phyloP scores from a whole-genome alignment of 1,140 invertebrate genomes.

The Pachypsylla venusta region DNA sequence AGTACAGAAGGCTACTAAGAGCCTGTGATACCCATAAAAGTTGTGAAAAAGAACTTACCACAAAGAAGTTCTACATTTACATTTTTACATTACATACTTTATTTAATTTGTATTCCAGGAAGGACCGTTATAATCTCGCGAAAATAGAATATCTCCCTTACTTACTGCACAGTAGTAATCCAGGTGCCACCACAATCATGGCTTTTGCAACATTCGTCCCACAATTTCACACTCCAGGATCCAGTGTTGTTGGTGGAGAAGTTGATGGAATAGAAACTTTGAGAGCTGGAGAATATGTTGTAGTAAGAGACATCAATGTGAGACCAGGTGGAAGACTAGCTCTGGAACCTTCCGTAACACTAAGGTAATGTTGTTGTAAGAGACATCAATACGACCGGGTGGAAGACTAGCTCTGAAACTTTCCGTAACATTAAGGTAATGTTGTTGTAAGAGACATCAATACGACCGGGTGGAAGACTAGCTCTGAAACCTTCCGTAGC shows the following conservation, averaged over 20 bases:
- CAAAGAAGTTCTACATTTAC: too few relatives aligned
- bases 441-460: conserved; percentile 53
- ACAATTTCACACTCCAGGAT: conserved; percentile 48
- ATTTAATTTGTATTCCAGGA: conserved; percentile 36
- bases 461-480: conserved; percentile 74
- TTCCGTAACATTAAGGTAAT: conserved; percentile 61
- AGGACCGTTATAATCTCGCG: conserved; percentile 82
- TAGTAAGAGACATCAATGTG: conserved; percentile 80
- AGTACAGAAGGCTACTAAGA: background rate
- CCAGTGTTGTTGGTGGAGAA: conserved; percentile 66
- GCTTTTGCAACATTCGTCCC: conserved; percentile 56
- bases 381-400: conserved; percentile 49
- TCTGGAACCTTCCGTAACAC: conserved; percentile 67
- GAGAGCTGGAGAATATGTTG: conserved; percentile 61
- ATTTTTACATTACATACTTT: too few relatives aligned
- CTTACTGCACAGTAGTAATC: conserved; percentile 66
- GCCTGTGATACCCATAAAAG: background rate
- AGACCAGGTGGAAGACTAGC: conserved; percentile 72
- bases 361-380: conserved; percentile 37
- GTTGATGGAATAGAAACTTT: conserved; percentile 72
- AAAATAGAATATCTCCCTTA: conserved; percentile 75
- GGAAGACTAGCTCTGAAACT: conserved; percentile 72
- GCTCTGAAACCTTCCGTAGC: conserved; percentile 74
- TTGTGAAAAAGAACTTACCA: too few relatives aligned
- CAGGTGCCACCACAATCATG: conserved; percentile 58